Percentiles rank a stretch among this genome's conserved stretches.
phyloP scores from a whole-genome alignment of 2,113 vertebrate species.

The Eptesicus fuscus region DNA sequence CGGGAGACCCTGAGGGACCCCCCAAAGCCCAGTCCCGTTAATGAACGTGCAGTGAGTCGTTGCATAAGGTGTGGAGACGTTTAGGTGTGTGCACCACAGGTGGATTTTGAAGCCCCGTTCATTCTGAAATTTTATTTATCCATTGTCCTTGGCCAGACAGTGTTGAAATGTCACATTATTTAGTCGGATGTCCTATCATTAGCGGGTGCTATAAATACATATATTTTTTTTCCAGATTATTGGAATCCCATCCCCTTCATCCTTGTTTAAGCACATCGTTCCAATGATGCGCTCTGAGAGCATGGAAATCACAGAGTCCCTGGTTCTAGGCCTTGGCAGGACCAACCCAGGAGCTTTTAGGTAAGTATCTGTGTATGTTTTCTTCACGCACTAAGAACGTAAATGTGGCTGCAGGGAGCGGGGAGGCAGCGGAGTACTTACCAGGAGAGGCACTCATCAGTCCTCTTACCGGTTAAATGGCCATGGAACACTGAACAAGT shows the following conservation, averaged over 20 bases:
- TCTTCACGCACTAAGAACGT: not conserved
- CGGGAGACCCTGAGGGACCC: not conserved
- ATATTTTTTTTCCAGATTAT: conserved; percentile 86
- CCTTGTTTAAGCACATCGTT: conserved; percentile 98
- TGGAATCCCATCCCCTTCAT: conserved; percentile 96
- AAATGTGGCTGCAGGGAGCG: not conserved
- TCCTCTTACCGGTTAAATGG: not conserved
- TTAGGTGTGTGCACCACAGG: not conserved
- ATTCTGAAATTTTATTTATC: not conserved
- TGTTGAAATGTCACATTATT: not conserved
- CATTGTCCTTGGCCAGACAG: not conserved
- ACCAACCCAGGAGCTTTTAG: conserved; percentile 98
- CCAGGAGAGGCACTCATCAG: not conserved
- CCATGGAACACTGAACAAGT: not conserved
- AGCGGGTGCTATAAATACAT: not conserved
- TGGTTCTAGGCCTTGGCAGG: conserved; percentile 99
- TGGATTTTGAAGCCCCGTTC: not conserved
- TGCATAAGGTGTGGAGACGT: not conserved
- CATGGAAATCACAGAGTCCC: conserved; percentile 99
- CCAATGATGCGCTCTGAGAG: conserved; percentile 99
- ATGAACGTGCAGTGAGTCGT: not conserved
- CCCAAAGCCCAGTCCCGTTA: not conserved
- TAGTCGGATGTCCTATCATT: not conserved
- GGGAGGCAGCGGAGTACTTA: not conserved
- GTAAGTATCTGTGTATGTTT: conserved; percentile 76